phyloP scores from a whole-genome alignment of 2,113 vertebrate genomes.

The Panthera tigris region DNA sequence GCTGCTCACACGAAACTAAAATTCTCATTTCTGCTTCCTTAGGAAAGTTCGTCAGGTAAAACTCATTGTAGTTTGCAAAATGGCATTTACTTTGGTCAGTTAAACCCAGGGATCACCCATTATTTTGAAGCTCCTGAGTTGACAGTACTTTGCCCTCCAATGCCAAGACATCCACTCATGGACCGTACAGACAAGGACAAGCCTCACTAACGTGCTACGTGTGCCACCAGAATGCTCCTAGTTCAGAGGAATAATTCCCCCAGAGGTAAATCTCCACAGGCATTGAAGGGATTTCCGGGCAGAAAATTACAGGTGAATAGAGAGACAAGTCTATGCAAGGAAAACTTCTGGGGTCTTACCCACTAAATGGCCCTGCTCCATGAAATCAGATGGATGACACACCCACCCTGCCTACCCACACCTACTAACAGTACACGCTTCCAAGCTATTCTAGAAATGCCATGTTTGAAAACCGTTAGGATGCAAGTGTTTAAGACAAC shows the following conservation, averaged over 20 bases:
- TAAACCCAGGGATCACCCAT: background rate
- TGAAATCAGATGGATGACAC: background rate
- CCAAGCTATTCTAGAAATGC: background rate
- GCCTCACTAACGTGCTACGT: rapidly evolving
- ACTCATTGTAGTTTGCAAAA: constrained; percentile 3
- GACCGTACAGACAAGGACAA: background rate
- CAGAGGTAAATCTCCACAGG: background rate
- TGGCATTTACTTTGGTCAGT: background rate
- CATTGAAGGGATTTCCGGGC: background rate
- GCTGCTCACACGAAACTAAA: constrained; percentile 62
- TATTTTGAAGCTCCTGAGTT: background rate
- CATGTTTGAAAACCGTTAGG: background rate
- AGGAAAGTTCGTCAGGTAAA: constrained; percentile 65
- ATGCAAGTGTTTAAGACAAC: background rate
- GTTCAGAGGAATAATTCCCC: background rate
- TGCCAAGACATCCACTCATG: background rate
- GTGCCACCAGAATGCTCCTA: background rate
- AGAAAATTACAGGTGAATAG: background rate
- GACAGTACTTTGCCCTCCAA: background rate
- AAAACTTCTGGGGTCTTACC: background rate
- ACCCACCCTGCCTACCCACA: background rate
- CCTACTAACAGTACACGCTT: background rate
- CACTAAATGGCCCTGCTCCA: background rate
- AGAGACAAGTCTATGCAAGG: background rate
- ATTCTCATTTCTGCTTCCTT: constrained; percentile 67